A percentile compares a stretch with the other conserved stretches of the same genome.
These are phyloP conservation scores for Acrobasis repandana DNA, from an alignment of 2,888 invertebrate genomes.

Conservation along the genomic window DNA sequence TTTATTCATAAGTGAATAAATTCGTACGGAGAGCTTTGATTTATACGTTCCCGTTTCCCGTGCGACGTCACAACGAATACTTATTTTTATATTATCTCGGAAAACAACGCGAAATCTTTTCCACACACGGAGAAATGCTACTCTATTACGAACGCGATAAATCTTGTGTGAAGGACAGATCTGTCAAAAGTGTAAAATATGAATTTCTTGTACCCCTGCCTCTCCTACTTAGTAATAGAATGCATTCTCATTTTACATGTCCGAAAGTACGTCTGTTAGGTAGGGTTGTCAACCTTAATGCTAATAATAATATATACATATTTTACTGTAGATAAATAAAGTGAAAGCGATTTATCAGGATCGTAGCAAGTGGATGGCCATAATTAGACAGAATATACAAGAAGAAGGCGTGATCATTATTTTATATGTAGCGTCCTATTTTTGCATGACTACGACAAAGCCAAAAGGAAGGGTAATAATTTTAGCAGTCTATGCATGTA, in stretches of 20 bases:
- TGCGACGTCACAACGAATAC: constrained; percentile 55
- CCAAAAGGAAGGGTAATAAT: too few species aligned
- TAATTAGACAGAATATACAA: too few species aligned
- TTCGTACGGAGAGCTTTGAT: constrained; percentile 43
- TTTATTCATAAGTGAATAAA: constrained; percentile 33
- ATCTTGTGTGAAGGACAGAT: constrained; percentile 74
- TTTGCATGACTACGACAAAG: too few species aligned
- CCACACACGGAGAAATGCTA: constrained; percentile 55
- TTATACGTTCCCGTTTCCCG: constrained; percentile 56
- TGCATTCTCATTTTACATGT: constrained; percentile 41
- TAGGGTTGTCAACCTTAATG: too few species aligned
- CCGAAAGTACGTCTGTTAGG: constrained; percentile 9
- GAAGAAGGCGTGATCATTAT: too few species aligned
- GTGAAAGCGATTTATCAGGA: too few species aligned
- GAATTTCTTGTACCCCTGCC: constrained; percentile 68
- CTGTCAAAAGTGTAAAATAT: constrained; percentile 81
- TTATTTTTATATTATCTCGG: constrained; percentile 62
- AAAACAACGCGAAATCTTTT: constrained; percentile 52
- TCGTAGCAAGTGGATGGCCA: too few species aligned
- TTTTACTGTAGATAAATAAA: too few species aligned
- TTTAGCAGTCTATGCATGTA: too few species aligned
- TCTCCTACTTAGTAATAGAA: constrained; percentile 52
- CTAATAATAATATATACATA: too few species aligned
- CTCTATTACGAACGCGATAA: constrained; percentile 72
- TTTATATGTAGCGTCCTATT: too few species aligned